A percentile compares a stretch with the other conserved stretches of the same genome.
Conservation (phyloP, 2,888 invertebrate species). For the Cantharis rufa region DNA sequence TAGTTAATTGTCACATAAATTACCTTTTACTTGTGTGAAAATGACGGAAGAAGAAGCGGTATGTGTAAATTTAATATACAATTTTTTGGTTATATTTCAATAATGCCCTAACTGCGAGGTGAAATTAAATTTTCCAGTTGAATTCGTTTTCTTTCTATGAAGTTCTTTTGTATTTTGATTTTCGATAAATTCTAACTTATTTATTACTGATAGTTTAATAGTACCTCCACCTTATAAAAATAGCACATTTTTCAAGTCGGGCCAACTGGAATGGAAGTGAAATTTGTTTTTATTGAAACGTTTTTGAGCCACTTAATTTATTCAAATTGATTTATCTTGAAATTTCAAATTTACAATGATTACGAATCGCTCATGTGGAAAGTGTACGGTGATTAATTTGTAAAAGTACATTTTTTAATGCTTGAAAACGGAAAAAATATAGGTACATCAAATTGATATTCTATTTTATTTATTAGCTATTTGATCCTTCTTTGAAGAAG, state of each 20-base stretch:
- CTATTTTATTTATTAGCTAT: constrained; percentile 32
- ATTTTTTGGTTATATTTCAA: constrained; percentile 10
- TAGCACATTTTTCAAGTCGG: neutral
- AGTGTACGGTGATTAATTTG: neutral
- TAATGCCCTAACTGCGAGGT: neutral
- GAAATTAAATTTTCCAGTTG: neutral
- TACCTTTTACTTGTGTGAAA: constrained; percentile 27
- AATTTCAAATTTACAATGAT: neutral
- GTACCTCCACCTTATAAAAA: neutral
- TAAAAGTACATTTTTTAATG: neutral
- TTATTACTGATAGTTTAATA: neutral
- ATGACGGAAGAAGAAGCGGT: constrained; percentile 63
- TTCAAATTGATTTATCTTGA: no score
- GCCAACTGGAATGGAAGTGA: neutral
- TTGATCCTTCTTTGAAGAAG: constrained; percentile 81
- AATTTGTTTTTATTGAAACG: neutral
- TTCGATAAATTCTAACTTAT: neutral
- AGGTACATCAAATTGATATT: no score
- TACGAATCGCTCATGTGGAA: neutral
- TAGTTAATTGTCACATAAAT: neutral
- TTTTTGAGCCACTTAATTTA: no score
- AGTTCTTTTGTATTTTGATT: neutral
- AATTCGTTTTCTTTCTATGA: neutral
- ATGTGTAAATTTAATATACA: constrained; percentile 39
- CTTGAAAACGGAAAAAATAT: no score